phyloP scores from a whole-genome alignment of 2,888 invertebrate genomes.

The Mongoloraphidia duomilia region DNA sequence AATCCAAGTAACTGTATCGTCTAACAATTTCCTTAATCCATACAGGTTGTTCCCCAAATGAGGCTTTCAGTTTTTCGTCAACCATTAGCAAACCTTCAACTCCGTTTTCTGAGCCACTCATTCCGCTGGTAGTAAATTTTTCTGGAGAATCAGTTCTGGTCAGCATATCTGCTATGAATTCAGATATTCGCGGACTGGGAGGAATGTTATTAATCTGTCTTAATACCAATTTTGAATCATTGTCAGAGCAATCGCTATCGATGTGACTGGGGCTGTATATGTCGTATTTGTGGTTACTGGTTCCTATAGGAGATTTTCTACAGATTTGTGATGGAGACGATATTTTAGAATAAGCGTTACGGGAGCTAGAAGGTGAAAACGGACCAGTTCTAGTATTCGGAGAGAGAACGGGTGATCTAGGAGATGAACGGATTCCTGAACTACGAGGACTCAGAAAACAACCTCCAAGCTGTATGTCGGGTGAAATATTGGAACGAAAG shows the following conservation, averaged over 20 bases:
- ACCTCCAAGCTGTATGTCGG: background rate
- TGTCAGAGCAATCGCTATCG: slow-evolving; percentile 30
- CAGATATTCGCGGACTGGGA: slow-evolving; percentile 10
- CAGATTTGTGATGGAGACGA: slow-evolving; percentile 10
- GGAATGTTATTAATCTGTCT: slow-evolving; percentile 21
- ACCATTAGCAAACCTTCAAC: slow-evolving; percentile 27
- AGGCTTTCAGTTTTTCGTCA: slow-evolving; percentile 19
- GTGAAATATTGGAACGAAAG: background rate
- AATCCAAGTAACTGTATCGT: slow-evolving; percentile 29
- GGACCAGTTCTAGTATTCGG: slow-evolving; percentile 29
- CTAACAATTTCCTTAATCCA: slow-evolving; percentile 31
- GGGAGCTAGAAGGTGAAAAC: slow-evolving; percentile 25
- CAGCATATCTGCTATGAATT: background rate
- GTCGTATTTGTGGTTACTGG: slow-evolving; percentile 28
- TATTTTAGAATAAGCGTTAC: slow-evolving; percentile 23
- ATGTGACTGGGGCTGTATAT: slow-evolving; percentile 29
- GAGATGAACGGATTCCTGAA: slow-evolving; percentile 17
- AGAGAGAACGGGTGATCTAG: slow-evolving; percentile 29
- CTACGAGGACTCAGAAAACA: slow-evolving; percentile 26
- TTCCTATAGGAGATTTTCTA: slow-evolving; percentile 27
- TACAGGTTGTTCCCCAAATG: slow-evolving; percentile 24
- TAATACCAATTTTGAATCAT: slow-evolving; percentile 27
- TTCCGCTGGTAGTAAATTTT: background rate
- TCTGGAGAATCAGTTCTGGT: background rate
- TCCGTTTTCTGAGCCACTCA: background rate